These are phyloP conservation scores for Sebastes cheni DNA, from an alignment of 2,797 vertebrate genomes.

Conservation along the genomic window DNA sequence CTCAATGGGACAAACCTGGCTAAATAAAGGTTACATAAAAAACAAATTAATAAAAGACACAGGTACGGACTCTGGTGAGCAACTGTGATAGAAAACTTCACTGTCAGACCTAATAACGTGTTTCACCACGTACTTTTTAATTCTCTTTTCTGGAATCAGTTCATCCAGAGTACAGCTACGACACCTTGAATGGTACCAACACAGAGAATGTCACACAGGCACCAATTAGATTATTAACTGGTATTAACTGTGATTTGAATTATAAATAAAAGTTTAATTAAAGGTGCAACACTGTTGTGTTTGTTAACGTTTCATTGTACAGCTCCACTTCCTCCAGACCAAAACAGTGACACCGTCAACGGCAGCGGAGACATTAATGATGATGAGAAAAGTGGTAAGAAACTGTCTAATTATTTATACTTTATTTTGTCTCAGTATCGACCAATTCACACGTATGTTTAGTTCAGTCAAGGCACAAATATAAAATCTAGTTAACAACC, in stretches of 20 bases:
- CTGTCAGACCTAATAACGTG: not conserved
- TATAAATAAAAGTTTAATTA: not conserved
- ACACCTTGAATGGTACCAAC: not conserved
- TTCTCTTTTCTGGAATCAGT: slow-evolving; percentile 18
- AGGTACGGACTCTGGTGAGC: not conserved
- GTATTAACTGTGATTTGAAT: slow-evolving; percentile 6
- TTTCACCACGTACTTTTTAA: not conserved
- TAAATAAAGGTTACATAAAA: too few relatives aligned
- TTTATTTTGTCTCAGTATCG: not conserved
- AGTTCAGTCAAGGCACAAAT: not conserved
- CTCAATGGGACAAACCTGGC: too few relatives aligned
- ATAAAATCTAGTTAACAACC: not conserved
- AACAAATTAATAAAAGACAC: not conserved
- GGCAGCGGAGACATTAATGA: not conserved
- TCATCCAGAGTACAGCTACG: not conserved
- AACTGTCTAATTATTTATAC: not conserved
- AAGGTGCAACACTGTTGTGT: not conserved
- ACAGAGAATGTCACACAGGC: slow-evolving; percentile 27
- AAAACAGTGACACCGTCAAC: not conserved
- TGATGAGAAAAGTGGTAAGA: not conserved
- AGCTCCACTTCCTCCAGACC: not conserved
- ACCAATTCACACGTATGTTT: not conserved
- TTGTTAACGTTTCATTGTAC: not conserved
- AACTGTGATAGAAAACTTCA: too few relatives aligned
- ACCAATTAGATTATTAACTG: not conserved